Percentiles rank a stretch among this genome's conserved stretches.
phyloP scores from a whole-genome alignment of 2,888 invertebrate species.

The Conomelus anceps region DNA sequence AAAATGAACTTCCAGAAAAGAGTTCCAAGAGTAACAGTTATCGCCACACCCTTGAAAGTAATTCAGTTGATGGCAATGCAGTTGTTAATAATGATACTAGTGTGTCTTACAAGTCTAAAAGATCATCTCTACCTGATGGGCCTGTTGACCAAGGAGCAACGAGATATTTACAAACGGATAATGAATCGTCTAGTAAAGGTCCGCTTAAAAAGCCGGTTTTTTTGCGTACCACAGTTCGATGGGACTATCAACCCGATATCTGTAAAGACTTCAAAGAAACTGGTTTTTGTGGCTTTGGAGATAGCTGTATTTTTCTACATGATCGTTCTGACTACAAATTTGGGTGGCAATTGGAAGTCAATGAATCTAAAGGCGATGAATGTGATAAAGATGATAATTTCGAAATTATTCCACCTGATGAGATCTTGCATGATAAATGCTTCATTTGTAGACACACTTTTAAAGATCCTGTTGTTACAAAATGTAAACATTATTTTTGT shows the following conservation, averaged over 20 bases:
- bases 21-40: neutral
- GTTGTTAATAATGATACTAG: neutral
- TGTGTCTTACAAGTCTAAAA: conserved; percentile 60
- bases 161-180: conserved; percentile 83
- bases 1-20: neutral
- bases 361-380: conserved; percentile 51
- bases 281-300: conserved; percentile 98
- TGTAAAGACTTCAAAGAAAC: conserved; percentile 99
- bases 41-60: neutral
- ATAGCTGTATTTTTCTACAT: conserved; percentile 98
- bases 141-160: conserved; percentile 87
- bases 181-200: conserved; percentile 73
- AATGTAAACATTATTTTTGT: conserved; percentile 98
- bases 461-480: conserved; percentile 82
- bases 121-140: conserved; percentile 55
- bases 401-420: conserved; percentile 80
- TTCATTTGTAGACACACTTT: conserved; percentile 86
- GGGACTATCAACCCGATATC: conserved; percentile 99
- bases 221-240: conserved; percentile 89
- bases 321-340: conserved; percentile 98
- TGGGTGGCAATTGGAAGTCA: conserved; percentile 96
- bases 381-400: conserved; percentile 63
- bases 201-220: conserved; percentile 94
- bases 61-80: neutral
- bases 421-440: conserved; percentile 91